phyloP scores from a whole-genome alignment of 2,113 vertebrate species.

The Oxygymnocypris stewartii region DNA sequence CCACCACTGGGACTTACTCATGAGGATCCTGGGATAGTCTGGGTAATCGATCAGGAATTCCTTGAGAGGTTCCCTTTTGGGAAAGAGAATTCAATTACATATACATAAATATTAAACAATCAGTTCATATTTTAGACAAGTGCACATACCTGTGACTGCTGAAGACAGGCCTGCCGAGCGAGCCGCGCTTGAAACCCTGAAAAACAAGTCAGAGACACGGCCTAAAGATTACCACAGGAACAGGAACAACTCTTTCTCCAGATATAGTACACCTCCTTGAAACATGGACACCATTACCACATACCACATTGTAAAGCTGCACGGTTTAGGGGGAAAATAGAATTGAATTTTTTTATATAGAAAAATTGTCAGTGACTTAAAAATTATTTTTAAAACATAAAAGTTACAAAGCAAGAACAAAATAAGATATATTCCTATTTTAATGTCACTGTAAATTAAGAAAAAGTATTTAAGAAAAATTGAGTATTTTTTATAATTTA shows the following conservation, averaged over 20 bases:
- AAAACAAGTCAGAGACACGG: neutral
- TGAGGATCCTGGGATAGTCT: slow-evolving; percentile 85
- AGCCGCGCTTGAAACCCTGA: slow-evolving; percentile 91
- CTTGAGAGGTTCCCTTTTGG: slow-evolving; percentile 73
- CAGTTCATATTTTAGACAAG: slow-evolving; percentile 33
- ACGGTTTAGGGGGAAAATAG: too few relatives aligned
- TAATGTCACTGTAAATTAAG: too few relatives aligned
- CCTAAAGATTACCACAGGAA: neutral
- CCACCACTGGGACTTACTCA: slow-evolving; percentile 79
- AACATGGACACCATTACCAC: neutral
- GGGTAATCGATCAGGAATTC: slow-evolving; percentile 80
- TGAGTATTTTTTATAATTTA: too few relatives aligned
- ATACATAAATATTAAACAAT: slow-evolving; percentile 68
- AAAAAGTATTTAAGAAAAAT: too few relatives aligned
- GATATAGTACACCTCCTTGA: too few relatives aligned
- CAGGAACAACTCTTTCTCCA: too few relatives aligned
- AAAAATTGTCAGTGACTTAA: too few relatives aligned
- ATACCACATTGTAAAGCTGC: too few relatives aligned
- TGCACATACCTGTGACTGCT: slow-evolving; percentile 78
- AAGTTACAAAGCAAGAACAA: too few relatives aligned
- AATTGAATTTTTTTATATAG: too few relatives aligned
- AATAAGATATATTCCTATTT: too few relatives aligned
- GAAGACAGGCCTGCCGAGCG: slow-evolving; percentile 77
- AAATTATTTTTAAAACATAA: too few relatives aligned
- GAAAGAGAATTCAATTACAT: slow-evolving; percentile 26